Percentiles rank a stretch among this genome's conserved stretches.
Evolutionary conservation across 2,888 invertebrate genomes (phyloP).

Genomic region (Aquatica leii): DNA sequence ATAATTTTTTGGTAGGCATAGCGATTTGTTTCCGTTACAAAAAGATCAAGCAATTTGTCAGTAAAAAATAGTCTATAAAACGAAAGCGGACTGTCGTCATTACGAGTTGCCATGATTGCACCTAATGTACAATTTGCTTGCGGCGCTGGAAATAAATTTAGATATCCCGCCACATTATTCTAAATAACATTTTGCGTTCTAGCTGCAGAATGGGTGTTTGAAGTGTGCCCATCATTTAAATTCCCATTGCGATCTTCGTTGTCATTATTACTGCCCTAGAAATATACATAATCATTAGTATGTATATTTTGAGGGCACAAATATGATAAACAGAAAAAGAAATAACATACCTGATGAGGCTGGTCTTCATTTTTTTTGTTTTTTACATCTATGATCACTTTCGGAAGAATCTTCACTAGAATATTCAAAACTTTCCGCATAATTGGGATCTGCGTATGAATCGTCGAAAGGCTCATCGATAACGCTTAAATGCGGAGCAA

Average conservation of each 20-base stretch:
- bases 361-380: background rate
- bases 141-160: background rate
- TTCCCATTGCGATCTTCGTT: background rate
- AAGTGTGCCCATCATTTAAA: background rate
- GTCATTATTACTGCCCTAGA: background rate
- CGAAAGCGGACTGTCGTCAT: background rate
- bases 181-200: background rate
- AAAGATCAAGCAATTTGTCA: background rate
- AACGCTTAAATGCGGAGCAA: background rate
- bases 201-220: background rate
- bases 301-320: background rate
- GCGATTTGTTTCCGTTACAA: background rate
- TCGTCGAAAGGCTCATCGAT: background rate
- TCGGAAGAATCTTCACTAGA: background rate
- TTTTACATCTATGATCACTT: background rate
- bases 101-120: too few species aligned
- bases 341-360: background rate
- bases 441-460: background rate
- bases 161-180: background rate
- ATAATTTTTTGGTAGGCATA: background rate
- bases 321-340: background rate
- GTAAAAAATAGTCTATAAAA: background rate
- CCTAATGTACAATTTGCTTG: background rate
- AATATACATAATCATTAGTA: too few species aligned
- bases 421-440: background rate